A percentile compares a stretch with the other conserved stretches of the same genome.
These are phyloP conservation scores for Gracilinanus agilis DNA, from an alignment of 2,113 vertebrate genomes.

Conservation along the genomic window DNA sequence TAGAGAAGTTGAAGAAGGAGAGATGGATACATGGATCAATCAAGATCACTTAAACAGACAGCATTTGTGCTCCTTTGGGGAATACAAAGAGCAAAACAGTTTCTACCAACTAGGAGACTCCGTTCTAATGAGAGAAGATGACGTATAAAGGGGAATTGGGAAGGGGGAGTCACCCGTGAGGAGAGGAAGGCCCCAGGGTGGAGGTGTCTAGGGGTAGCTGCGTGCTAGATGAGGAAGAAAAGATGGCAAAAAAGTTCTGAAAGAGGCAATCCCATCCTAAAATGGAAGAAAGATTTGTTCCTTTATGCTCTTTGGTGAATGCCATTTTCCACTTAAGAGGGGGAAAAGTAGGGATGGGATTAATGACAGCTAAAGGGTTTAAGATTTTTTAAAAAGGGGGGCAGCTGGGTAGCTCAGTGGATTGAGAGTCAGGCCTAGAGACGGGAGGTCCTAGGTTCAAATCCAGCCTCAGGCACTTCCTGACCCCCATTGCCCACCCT, in stretches of 20 bases:
- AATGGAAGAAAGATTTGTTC: not conserved
- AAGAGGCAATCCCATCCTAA: not conserved
- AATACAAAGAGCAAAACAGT: not conserved
- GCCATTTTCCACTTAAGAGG: not conserved
- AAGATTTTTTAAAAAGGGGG: too few species aligned
- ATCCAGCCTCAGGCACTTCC: too few species aligned
- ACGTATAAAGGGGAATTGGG: not conserved
- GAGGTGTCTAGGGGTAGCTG: not conserved
- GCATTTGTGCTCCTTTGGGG: not conserved
- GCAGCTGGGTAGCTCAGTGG: too few species aligned
- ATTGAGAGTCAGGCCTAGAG: too few species aligned
- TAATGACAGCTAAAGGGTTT: not conserved
- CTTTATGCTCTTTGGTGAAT: not conserved
- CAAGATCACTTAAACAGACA: too few species aligned
- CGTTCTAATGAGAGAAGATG: not conserved
- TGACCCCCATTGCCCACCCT: too few species aligned
- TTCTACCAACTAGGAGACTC: not conserved
- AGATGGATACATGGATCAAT: too few species aligned
- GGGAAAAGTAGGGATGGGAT: not conserved
- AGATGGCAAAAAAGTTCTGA: not conserved
- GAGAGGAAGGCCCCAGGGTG: not conserved
- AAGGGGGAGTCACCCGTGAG: not conserved
- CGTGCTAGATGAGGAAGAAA: not conserved
- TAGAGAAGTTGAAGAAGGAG: too few species aligned
- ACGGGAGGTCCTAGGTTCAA: too few species aligned